A percentile compares a stretch with the other conserved stretches of the same genome.
Conservation (phyloP, 2,888 invertebrate genomes). For the Folsomia candida region DNA sequence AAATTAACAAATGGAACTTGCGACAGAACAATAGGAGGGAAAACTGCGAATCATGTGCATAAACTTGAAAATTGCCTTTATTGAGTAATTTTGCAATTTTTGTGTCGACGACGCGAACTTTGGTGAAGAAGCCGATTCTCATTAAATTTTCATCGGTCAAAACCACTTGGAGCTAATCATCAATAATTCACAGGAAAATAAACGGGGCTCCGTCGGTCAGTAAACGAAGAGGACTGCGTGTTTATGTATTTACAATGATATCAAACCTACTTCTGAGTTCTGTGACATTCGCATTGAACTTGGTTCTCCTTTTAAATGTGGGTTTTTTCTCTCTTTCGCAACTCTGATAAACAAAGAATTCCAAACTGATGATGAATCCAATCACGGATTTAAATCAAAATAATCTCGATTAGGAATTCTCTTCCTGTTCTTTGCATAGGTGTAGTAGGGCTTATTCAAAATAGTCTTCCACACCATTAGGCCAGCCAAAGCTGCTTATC, state of each 20-base stretch:
- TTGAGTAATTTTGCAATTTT: too few species aligned
- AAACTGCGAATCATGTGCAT: too few species aligned
- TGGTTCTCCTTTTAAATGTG: neutral
- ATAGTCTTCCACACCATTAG: conserved; percentile 4
- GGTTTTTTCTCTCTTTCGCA: too few species aligned
- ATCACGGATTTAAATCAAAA: conserved; percentile 15
- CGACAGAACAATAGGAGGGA: too few species aligned
- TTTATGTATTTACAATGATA: neutral
- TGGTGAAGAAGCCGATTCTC: neutral
- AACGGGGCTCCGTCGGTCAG: neutral
- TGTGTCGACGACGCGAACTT: neutral
- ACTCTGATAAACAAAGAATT: too few species aligned
- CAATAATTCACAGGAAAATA: conserved; percentile 8
- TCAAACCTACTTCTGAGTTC: neutral
- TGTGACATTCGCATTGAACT: neutral
- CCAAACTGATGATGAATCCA: neutral
- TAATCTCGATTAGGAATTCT: conserved; percentile 21
- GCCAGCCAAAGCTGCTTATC: neutral
- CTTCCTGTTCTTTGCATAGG: conserved; percentile 11
- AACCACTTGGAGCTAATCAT: neutral
- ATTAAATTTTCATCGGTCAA: conserved; percentile 16
- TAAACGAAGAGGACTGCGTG: neutral
- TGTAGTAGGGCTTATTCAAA: neutral
- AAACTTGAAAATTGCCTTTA: too few species aligned
- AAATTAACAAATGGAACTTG: too few species aligned